These are phyloP conservation scores for Allolobophora icterica DNA, from an alignment of 2,888 invertebrate species.

Conservation along the genomic window DNA sequence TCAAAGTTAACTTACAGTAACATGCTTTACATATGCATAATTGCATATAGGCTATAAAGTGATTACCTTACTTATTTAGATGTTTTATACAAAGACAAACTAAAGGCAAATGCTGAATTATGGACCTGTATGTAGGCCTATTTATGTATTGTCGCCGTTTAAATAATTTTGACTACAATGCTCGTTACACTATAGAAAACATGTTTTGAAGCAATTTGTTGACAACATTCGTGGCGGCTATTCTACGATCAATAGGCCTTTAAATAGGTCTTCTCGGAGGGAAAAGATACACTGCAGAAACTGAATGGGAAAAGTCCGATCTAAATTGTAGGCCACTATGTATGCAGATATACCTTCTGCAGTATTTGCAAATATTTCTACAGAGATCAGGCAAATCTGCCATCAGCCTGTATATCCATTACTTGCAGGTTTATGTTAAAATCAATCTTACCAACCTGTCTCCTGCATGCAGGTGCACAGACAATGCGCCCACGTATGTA, in stretches of 20 bases:
- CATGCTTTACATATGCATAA: too few species aligned
- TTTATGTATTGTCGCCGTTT: neutral
- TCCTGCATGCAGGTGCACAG: neutral
- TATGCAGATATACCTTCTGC: neutral
- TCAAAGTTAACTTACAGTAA: too few species aligned
- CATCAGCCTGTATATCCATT: neutral
- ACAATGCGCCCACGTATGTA: neutral
- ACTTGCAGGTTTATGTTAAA: neutral
- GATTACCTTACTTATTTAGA: neutral
- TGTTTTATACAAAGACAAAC: too few species aligned
- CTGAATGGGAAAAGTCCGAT: neutral
- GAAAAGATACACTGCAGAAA: neutral
- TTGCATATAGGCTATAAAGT: neutral
- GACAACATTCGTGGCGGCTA: neutral
- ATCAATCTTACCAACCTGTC: neutral
- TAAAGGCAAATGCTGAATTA: neutral
- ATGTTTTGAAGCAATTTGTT: neutral
- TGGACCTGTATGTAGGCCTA: neutral
- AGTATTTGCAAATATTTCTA: neutral
- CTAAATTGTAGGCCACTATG: neutral
- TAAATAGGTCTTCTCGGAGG: neutral
- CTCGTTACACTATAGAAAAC: neutral
- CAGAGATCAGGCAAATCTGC: neutral
- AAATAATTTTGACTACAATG: neutral
- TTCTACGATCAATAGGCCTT: neutral